Evolutionary conservation across 2,797 vertebrate genomes (phyloP).

Genomic region (Protonibea diacanthus): DNA sequence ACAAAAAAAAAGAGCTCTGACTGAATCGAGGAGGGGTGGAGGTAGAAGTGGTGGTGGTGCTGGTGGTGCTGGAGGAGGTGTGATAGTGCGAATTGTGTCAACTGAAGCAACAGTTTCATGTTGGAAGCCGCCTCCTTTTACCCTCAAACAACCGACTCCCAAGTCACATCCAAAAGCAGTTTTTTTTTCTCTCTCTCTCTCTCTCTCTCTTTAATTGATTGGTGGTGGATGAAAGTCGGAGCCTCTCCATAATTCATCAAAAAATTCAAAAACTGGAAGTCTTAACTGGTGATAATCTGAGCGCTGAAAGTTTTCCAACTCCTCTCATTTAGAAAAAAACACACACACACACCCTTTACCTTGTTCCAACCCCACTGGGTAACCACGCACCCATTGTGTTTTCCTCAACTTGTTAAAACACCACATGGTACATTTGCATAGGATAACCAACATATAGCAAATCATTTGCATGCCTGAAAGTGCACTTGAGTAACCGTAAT

Average conservation of each 20-base stretch:
- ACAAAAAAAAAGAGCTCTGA: neutral
- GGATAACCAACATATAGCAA: constrained; percentile 98
- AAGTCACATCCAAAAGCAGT: constrained; percentile 33
- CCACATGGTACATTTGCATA: constrained; percentile 95
- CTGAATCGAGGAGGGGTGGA: neutral
- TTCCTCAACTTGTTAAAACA: constrained; percentile 88
- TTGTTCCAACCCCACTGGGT: constrained; percentile 54
- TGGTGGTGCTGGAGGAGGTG: neutral
- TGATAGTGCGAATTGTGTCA: constrained; percentile 4
- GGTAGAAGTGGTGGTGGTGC: neutral
- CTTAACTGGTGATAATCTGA: constrained; percentile 57
- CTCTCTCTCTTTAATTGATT: constrained; percentile 50
- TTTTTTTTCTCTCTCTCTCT: constrained; percentile 11
- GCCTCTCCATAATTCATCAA: constrained; percentile 23
- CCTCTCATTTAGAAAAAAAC: constrained; percentile 28
- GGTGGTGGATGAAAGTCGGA: constrained; percentile 46
- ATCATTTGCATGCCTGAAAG: constrained; percentile 99
- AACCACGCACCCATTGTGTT: constrained; percentile 72
- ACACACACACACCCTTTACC: constrained; percentile 43
- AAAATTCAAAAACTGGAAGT: constrained; percentile 48
- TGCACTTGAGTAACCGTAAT: constrained; percentile 99
- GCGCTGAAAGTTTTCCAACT: constrained; percentile 69
- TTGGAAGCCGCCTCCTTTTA: neutral
- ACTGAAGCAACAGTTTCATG: constrained; percentile 63
- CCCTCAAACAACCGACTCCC: neutral